phyloP scores from a whole-genome alignment of 2,113 vertebrate genomes.

The Ailuropoda melanoleuca region DNA sequence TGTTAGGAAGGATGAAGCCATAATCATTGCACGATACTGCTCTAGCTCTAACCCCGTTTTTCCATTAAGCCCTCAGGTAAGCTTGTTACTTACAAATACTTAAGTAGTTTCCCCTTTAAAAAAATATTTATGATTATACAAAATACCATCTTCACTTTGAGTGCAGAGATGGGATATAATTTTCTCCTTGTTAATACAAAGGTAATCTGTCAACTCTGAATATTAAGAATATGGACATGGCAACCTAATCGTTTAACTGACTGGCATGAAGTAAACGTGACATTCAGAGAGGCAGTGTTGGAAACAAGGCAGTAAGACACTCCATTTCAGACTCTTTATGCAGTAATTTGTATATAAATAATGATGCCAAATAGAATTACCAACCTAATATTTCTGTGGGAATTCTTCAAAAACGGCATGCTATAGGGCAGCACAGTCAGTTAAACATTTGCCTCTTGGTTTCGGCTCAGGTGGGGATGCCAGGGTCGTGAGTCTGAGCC shows the following conservation, averaged over 20 bases:
- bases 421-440: neutral
- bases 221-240: neutral
- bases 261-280: neutral
- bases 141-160: neutral
- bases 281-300: neutral
- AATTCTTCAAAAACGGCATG: slow-evolving; percentile 35
- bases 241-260: neutral
- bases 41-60: neutral
- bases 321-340: neutral
- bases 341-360: neutral
- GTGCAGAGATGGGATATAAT: neutral
- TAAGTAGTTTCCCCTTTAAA: neutral
- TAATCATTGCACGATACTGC: neutral
- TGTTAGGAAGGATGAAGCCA: neutral
- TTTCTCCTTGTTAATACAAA: neutral
- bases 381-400: neutral
- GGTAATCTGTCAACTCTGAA: neutral
- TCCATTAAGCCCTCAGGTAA: neutral
- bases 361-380: neutral
- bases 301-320: neutral
- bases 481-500: neutral
- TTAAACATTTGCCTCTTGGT: neutral
- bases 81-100: neutral
- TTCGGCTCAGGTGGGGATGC: neutral
- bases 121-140: neutral